Base-by-base conservation (phyloP, 2,113 vertebrate species). In the Lepidothrix coronata region DNA sequence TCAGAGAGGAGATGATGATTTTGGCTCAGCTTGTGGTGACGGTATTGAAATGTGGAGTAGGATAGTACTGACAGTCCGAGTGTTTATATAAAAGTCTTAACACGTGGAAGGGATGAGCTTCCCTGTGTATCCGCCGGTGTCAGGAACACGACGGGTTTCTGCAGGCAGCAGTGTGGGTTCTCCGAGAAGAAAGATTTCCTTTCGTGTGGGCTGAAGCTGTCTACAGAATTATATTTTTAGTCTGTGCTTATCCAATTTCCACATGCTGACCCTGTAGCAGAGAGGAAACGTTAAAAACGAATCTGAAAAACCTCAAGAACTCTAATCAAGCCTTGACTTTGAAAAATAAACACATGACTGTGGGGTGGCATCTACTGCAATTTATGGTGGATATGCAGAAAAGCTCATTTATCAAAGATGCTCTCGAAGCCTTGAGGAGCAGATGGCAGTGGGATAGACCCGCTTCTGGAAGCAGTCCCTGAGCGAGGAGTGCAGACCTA, bases 141-240 rank as follows among this genome's bases (percentile, higher is more conserved):
- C 77, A 70, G 88, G 41, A 84, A 63, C 91, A 10, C 11, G 16
- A 87, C 0, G 76, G 44, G 84, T 51, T 91, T 77, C 46, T 93
- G 89, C 76, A 93, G 76, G 81, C 85, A 66, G 76, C 43, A 3
- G 62, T 70, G 79, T 83, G 88, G 75, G 80, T 41, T 95, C 79
- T 77, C 52, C 1, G 8, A 91, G 89, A 75, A 63, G 89, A n/a
- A 95, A 94, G 85, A 88, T 95, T 97, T 97, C 96, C 86, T 96
- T 91, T 96, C 16, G 88, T 91, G 95, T 96, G 93, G 93, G 92
- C 83, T 87, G 86, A 66, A 95, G 85, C 91, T 97, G 89, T 95
- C 93, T 93, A 11, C 92, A 54, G 83, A 96, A 61, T 11, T 11
- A 1, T 91, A 95, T 97, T 97, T 96, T 97, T 96, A 96, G 89